phyloP scores from a whole-genome alignment of 2,797 vertebrate species.

The Rhinoraja longicauda region DNA sequence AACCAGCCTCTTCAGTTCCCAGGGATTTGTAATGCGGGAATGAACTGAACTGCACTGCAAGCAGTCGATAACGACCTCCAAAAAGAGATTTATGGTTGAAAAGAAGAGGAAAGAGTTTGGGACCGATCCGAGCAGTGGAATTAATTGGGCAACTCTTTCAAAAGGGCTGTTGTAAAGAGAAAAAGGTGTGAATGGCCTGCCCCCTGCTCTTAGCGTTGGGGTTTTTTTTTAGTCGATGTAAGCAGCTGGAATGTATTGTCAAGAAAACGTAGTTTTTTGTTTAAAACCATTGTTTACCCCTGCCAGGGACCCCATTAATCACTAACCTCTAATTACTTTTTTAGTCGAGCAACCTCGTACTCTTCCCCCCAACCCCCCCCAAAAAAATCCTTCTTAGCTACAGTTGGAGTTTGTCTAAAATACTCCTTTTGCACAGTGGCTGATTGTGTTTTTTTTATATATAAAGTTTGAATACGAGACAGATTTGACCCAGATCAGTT shows the following conservation, averaged over 20 bases:
- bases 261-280: not conserved
- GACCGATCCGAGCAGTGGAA: not conserved
- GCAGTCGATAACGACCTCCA: not conserved
- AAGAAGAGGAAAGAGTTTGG: not conserved
- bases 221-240: too few species aligned
- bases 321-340: not conserved
- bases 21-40: not conserved
- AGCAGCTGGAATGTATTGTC: not conserved
- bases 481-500: not conserved
- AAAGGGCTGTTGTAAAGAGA: not conserved
- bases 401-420: not conserved
- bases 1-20: too few species aligned
- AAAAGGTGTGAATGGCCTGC: too few species aligned
- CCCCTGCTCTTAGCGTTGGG: not conserved
- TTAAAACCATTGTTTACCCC: not conserved
- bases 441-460: too few species aligned
- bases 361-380: too few species aligned
- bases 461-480: too few species aligned
- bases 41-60: not conserved
- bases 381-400: too few species aligned
- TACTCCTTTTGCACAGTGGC: not conserved
- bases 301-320: not conserved
- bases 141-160: not conserved
- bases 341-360: not conserved
- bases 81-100: not conserved